A percentile compares a stretch with the other conserved stretches of the same genome.
These are phyloP conservation scores for Cephalopachus bancanus DNA, from an alignment of 2,797 vertebrate species.

Conservation along the genomic window DNA sequence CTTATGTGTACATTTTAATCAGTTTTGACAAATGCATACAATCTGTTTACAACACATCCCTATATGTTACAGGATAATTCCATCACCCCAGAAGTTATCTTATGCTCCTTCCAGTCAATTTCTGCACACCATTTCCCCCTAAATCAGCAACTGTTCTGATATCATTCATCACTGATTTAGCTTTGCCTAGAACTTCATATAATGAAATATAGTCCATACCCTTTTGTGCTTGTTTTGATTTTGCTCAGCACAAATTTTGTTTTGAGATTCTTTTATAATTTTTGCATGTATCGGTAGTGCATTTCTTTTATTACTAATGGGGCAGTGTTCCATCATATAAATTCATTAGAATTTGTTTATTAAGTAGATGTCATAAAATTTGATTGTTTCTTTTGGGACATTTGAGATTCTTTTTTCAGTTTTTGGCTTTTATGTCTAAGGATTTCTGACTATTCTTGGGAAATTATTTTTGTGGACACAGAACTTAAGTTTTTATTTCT, in stretches of 20 bases:
- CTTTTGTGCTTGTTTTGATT: neutral
- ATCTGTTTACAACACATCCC: neutral
- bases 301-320: neutral
- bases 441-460: neutral
- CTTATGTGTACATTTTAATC: neutral
- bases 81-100: neutral
- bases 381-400: neutral
- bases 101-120: neutral
- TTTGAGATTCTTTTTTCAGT: neutral
- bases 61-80: neutral
- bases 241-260: neutral
- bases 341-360: neutral
- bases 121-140: neutral
- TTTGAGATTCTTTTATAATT: neutral
- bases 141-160: neutral
- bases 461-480: neutral
- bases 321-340: neutral
- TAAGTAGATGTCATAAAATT: neutral
- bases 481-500: neutral
- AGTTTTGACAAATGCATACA: neutral
- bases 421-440: constrained; percentile 1
- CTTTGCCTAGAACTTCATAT: neutral
- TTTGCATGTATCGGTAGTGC: neutral
- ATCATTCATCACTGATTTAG: neutral
- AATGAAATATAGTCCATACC: neutral